These are phyloP conservation scores for Temnothorax longispinosus DNA, from an alignment of 1,140 invertebrate species.

Conservation along the genomic window DNA sequence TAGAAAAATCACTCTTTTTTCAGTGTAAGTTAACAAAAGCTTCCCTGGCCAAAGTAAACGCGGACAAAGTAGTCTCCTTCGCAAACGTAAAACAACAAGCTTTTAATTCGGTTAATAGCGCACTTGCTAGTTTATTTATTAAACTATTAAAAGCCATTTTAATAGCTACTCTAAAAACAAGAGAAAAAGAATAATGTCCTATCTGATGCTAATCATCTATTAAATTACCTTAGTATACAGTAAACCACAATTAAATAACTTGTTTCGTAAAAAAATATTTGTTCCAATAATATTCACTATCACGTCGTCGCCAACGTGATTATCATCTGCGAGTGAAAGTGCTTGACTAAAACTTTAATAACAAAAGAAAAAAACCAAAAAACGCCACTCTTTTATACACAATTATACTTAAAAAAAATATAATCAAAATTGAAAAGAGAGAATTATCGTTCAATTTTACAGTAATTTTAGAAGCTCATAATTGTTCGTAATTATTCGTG, in stretches of 20 bases:
- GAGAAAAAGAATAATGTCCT: neutral
- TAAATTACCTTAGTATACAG: neutral
- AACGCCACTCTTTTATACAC: neutral
- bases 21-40: slow-evolving; percentile 12
- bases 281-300: neutral
- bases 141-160: neutral
- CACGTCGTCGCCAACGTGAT: neutral
- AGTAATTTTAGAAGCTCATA: neutral
- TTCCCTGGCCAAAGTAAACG: neutral
- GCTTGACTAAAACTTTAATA: slow-evolving; percentile 4
- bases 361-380: neutral
- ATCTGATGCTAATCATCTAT: neutral
- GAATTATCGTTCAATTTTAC: neutral
- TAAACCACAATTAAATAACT: neutral
- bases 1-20: slow-evolving; percentile 7
- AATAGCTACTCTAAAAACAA: neutral
- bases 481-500: neutral
- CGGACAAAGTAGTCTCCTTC: neutral
- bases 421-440: neutral
- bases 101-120: neutral
- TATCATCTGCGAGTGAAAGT: neutral
- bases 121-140: neutral
- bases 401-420: neutral
- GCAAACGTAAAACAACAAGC: neutral
- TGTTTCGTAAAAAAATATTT: neutral